Evolutionary conservation across 2,888 invertebrate genomes (phyloP).

Genomic region (Ptilodon capucinus): DNA sequence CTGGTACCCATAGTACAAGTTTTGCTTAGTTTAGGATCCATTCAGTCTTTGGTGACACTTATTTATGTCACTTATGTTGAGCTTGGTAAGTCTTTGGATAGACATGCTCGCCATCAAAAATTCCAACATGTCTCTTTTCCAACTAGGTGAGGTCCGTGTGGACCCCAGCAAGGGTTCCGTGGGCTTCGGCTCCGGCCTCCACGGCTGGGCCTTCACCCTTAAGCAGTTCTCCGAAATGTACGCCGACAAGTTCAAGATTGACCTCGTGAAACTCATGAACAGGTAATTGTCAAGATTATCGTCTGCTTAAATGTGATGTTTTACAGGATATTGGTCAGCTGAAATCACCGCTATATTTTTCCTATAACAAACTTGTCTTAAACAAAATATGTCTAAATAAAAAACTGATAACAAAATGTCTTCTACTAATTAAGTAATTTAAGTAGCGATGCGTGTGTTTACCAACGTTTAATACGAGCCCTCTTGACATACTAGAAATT

Average conservation of each 20-base stretch:
- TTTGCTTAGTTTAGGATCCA: too few species aligned
- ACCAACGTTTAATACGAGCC: too few species aligned
- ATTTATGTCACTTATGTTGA: too few species aligned
- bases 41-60: too few species aligned
- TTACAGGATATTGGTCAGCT: background rate
- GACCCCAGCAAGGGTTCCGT: slow-evolving; percentile 99
- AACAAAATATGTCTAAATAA: too few species aligned
- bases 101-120: background rate
- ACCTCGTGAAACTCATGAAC: slow-evolving; percentile 98
- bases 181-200: slow-evolving; percentile 99
- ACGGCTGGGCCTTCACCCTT: slow-evolving; percentile 99
- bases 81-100: too few species aligned
- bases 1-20: too few species aligned
- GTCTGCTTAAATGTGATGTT: background rate
- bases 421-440: too few species aligned
- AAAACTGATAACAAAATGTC: too few species aligned
- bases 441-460: too few species aligned
- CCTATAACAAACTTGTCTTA: too few species aligned
- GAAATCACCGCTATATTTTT: background rate
- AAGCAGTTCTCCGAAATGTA: slow-evolving; percentile 99
- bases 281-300: slow-evolving; percentile 55
- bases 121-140: background rate
- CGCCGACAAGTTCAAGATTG: slow-evolving; percentile 99
- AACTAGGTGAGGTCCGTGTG: slow-evolving; percentile 93
- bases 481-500: background rate